Evolutionary conservation across 2,113 vertebrate genomes (phyloP).

Genomic region (Ptilorrhoa leucosticta): DNA sequence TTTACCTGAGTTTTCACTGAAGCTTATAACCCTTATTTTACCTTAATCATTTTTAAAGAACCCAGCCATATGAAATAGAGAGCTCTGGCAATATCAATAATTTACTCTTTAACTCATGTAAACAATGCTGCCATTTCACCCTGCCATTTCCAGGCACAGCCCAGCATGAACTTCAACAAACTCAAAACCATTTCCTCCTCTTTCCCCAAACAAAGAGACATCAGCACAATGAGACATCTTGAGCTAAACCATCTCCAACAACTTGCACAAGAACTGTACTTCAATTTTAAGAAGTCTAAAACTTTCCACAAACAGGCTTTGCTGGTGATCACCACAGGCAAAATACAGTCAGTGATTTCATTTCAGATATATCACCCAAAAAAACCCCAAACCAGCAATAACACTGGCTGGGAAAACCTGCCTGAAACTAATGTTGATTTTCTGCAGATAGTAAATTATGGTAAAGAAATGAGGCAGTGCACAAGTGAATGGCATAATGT

Average conservation of each 20-base stretch:
- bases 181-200: neutral
- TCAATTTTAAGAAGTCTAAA: neutral
- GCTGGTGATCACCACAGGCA: neutral
- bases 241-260: neutral
- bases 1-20: neutral
- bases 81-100: neutral
- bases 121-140: neutral
- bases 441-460: neutral
- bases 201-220: neutral
- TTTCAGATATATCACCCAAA: neutral
- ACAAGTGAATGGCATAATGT: neutral
- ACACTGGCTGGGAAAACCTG: neutral
- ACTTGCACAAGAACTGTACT: neutral
- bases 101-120: neutral
- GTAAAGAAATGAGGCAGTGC: slow-evolving; percentile 5
- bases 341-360: slow-evolving; percentile 8
- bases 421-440: slow-evolving; percentile 9
- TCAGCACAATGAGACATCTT: neutral
- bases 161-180: neutral
- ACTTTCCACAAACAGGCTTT: neutral
- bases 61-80: neutral
- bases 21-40: neutral
- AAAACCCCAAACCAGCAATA: neutral
- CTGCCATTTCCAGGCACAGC: neutral
- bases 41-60: neutral